A percentile compares a stretch with the other conserved stretches of the same genome.
These are phyloP conservation scores for Graptemys geographica DNA, from an alignment of 2,797 vertebrate species.

Conservation along the genomic window DNA sequence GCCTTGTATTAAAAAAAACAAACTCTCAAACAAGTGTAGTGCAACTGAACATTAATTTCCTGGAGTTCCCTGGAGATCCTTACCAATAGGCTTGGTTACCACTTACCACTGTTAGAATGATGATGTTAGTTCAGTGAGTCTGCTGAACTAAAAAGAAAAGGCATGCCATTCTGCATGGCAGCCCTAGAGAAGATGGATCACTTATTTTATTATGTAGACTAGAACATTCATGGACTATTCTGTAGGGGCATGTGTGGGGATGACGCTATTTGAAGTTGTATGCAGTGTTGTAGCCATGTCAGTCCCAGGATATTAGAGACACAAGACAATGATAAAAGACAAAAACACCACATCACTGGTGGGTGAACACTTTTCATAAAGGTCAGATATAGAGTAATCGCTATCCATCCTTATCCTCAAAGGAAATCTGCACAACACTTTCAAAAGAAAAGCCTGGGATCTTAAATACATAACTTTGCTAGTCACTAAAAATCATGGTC, in stretches of 20 bases:
- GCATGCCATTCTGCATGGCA: background rate
- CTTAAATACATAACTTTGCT: no score
- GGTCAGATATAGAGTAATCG: no score
- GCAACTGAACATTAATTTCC: background rate
- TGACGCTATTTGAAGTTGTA: background rate
- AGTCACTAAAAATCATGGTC: no score
- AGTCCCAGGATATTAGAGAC: no score
- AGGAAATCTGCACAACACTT: no score
- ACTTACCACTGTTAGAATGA: background rate
- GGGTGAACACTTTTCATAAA: no score
- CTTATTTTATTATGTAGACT: background rate
- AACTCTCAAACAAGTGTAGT: background rate
- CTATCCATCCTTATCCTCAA: no score
- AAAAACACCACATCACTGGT: no score
- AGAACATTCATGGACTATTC: background rate
- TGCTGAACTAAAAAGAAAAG: background rate
- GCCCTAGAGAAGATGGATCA: background rate
- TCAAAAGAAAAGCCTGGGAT: no score
- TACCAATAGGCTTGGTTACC: background rate
- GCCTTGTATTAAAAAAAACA: background rate
- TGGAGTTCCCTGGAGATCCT: background rate
- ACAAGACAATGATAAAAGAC: no score
- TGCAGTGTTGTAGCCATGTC: no score
- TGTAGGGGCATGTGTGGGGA: background rate
- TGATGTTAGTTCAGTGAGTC: background rate